Percentiles rank a stretch among this genome's conserved stretches.
These are phyloP conservation scores for Drosophila peninsularis DNA, from an alignment of 2,888 invertebrate species.

Conservation along the genomic window DNA sequence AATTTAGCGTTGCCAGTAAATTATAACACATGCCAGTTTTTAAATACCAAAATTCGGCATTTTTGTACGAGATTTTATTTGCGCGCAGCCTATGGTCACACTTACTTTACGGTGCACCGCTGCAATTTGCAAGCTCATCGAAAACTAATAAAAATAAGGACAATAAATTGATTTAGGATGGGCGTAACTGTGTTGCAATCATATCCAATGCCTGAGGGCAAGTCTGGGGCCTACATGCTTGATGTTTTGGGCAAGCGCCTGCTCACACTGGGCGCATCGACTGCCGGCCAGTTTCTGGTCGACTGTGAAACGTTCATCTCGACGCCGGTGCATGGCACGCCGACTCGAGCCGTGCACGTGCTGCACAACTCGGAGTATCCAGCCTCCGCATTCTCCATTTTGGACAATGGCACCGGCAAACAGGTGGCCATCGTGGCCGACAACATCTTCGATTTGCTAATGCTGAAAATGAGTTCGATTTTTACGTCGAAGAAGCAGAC, in stretches of 20 bases:
- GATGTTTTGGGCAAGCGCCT: constrained; percentile 94
- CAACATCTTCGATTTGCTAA: constrained; percentile 94
- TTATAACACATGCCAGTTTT: not conserved
- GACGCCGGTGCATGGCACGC: constrained; percentile 87
- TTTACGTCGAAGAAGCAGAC: constrained; percentile 96
- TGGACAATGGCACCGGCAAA: constrained; percentile 92
- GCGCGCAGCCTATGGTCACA: not conserved
- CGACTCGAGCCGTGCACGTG: constrained; percentile 94
- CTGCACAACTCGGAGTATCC: constrained; percentile 98
- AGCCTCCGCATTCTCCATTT: constrained; percentile 95
- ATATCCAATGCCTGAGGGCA: constrained; percentile 94
- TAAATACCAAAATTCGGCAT: constrained; percentile 1
- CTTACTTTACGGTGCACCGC: not conserved
- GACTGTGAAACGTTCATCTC: constrained; percentile 97
- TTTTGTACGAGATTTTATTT: not conserved
- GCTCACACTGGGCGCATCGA: constrained; percentile 91
- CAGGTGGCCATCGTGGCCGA: constrained; percentile 95
- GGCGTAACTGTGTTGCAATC: constrained; percentile 88
- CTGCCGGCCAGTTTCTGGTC: constrained; percentile 95
- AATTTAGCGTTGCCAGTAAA: not conserved
- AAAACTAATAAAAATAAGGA: not conserved
- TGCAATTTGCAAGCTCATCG: not conserved
- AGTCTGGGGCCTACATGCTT: constrained; percentile 95
- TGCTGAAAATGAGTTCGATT: constrained; percentile 94
- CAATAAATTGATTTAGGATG: constrained; percentile 51